A percentile compares a stretch with the other conserved stretches of the same genome.
phyloP scores from a whole-genome alignment of 2,888 invertebrate species.

The Charanyca ferruginea region DNA sequence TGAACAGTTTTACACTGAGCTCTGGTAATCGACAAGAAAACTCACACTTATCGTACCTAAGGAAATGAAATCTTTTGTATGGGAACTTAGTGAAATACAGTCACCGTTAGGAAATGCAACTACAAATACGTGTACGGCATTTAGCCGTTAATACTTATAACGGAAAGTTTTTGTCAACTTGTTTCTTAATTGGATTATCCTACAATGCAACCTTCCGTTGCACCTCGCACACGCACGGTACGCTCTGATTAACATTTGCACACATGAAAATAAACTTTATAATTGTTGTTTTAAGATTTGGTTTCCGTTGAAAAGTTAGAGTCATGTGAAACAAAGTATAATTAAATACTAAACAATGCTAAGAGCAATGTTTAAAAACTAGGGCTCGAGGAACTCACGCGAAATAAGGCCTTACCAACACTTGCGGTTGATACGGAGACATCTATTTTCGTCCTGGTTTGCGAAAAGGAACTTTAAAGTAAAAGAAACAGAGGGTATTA shows the following conservation, averaged over 20 bases:
- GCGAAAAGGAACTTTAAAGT: constrained; percentile 59
- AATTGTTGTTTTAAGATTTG: constrained; percentile 47
- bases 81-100: constrained; percentile 52
- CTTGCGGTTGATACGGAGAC: constrained; percentile 67
- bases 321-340: constrained; percentile 67
- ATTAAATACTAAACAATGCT: constrained; percentile 74
- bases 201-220: constrained; percentile 76
- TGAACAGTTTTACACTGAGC: not conserved
- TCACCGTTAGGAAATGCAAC: constrained; percentile 56
- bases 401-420: constrained; percentile 70
- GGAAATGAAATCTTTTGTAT: constrained; percentile 39
- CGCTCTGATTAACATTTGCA: constrained; percentile 72
- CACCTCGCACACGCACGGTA: constrained; percentile 69
- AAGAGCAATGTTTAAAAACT: constrained; percentile 73
- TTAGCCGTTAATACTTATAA: constrained; percentile 48
- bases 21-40: constrained; percentile 25
- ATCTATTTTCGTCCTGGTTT: constrained; percentile 52
- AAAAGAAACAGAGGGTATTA: constrained; percentile 56
- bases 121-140: constrained; percentile 55
- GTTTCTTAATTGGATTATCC: constrained; percentile 64
- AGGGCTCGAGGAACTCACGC: constrained; percentile 72
- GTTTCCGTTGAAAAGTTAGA: constrained; percentile 29
- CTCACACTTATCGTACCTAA: constrained; percentile 21
- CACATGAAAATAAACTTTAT: constrained; percentile 59
- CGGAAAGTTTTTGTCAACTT: constrained; percentile 58